These are phyloP conservation scores for Plagodis dolabraria DNA, from an alignment of 2,888 invertebrate genomes.

Conservation along the genomic window DNA sequence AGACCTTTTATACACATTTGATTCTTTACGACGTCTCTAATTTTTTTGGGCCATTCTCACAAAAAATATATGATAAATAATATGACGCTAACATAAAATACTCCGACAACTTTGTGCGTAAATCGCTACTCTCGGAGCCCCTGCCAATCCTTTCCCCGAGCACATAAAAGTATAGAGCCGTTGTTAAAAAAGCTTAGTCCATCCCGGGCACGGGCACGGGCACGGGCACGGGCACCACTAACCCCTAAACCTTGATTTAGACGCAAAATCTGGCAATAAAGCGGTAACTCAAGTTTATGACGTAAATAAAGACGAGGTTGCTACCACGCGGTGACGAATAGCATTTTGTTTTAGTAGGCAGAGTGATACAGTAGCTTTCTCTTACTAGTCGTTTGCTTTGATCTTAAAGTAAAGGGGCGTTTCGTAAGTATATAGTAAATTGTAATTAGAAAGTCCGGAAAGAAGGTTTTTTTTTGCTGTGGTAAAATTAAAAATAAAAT, in stretches of 20 bases:
- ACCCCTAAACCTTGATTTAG: conserved; percentile 40
- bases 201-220: conserved; percentile 8
- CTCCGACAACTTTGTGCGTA: background rate
- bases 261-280: conserved; percentile 46
- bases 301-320: conserved; percentile 48
- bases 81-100: background rate
- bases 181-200: conserved; percentile 44
- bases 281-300: conserved; percentile 47
- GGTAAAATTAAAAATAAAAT: too few relatives aligned
- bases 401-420: too few relatives aligned
- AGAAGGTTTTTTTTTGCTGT: too few relatives aligned
- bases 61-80: too few relatives aligned
- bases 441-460: too few relatives aligned
- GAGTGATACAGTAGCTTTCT: conserved; percentile 1
- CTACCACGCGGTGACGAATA: conserved; percentile 39
- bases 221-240: conserved; percentile 9
- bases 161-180: conserved; percentile 24
- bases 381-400: background rate
- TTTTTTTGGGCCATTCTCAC: too few relatives aligned
- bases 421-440: too few relatives aligned
- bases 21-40: too few relatives aligned
- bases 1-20: too few relatives aligned
- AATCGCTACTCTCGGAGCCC: background rate
- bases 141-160: conserved; percentile 9
- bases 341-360: conserved; percentile 17